These are phyloP conservation scores for Morinoia aosen DNA, from an alignment of 2,888 invertebrate species.

Conservation along the genomic window DNA sequence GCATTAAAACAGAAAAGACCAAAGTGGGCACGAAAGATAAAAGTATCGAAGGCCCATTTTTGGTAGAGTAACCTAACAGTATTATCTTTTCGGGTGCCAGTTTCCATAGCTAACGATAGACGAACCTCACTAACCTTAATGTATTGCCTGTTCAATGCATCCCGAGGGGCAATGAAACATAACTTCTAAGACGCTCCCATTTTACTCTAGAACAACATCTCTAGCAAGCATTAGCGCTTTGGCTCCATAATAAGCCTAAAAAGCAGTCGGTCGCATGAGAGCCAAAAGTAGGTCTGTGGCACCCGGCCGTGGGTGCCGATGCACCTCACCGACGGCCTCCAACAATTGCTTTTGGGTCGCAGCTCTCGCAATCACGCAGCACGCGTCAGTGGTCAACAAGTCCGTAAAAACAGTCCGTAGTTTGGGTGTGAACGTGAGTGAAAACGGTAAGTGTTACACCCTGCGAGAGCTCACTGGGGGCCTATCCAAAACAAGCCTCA, in stretches of 20 bases:
- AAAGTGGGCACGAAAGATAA: too few species aligned
- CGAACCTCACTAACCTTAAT: too few species aligned
- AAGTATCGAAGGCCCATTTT: too few species aligned
- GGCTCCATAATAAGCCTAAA: not conserved
- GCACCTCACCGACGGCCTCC: slow-evolving; percentile 4
- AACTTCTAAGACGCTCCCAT: not conserved
- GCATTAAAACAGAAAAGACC: too few species aligned
- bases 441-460: not conserved
- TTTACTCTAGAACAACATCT: not conserved
- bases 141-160: too few species aligned
- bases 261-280: not conserved
- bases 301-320: not conserved
- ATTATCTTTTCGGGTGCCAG: too few species aligned
- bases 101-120: too few species aligned
- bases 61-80: too few species aligned
- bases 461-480: not conserved
- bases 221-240: not conserved
- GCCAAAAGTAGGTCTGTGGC: slow-evolving; percentile 12
- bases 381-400: not conserved
- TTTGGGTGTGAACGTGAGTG: not conserved
- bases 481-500: not conserved
- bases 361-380: not conserved
- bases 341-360: not conserved
- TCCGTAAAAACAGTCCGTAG: not conserved
- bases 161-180: not conserved